Evolutionary conservation across 1,140 invertebrate species (phyloP), one percentile per base, ranked within the genome.

Genomic region (Anthonomus grandis): DNA sequence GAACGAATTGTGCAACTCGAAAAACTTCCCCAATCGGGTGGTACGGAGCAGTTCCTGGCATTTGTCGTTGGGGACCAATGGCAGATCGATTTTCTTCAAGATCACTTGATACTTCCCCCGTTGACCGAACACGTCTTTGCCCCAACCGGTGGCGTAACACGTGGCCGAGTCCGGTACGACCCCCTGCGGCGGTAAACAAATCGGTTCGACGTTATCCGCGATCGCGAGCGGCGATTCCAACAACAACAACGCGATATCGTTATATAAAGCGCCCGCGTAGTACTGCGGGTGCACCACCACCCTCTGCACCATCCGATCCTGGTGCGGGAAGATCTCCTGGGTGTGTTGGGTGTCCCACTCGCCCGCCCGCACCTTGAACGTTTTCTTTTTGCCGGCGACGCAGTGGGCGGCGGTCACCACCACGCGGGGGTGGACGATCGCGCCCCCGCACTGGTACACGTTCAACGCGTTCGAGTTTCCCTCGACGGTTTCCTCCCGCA

Each of bases 321-420:
- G 86, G 69, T 90, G 83, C 0, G 82, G 80, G 36, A 75, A 81
- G 1, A 87, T 72, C 70, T 93, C 90, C 10, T 79, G 78, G 48
- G 80, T 84, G 0, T 83, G 86, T 68, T 91, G 86, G 0, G 88
- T 91, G 67, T 92, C 87, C 86, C 86, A 90, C 78, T 90, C 87
- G 8, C 88, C 88, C 4, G 85, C 82, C 4, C 87, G 78, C 5
- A 87, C 71, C 64, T 80, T 81, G 59, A 85, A 67, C 23, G 65
- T 58, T 65, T 68, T 50, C 22, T 70, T 36, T 45, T 71, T 66
- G 4, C 66, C 70, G 0, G 47, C 67, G 0, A 83, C 78, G 53
- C 81, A 83, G 66, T 90, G 86, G 15, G 84, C 85, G 0, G 84
- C 86, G 0, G 88, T 91, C 4, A 91, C 65, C 0, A 90, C 84